These are phyloP conservation scores for Labroides dimidiatus DNA, from an alignment of 2,797 vertebrate genomes.

Conservation along the genomic window DNA sequence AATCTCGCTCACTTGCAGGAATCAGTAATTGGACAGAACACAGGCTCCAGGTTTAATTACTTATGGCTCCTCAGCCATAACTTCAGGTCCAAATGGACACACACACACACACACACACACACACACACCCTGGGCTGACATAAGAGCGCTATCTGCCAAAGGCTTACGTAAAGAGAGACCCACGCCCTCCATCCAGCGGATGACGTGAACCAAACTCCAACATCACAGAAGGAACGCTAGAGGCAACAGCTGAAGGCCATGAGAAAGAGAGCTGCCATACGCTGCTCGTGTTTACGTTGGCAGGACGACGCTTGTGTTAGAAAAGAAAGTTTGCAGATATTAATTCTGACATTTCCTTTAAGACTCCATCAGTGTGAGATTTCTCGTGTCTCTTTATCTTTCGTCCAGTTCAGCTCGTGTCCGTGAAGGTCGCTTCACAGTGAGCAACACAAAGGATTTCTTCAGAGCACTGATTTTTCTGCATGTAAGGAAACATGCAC, in stretches of 20 bases:
- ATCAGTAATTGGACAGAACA: slow-evolving; percentile 40
- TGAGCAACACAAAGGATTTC: slow-evolving; percentile 6
- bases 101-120: no score
- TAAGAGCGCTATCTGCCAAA: slow-evolving; percentile 70
- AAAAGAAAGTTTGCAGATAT: slow-evolving; percentile 30
- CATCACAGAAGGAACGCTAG: slow-evolving; percentile 70
- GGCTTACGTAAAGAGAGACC: slow-evolving; percentile 62
- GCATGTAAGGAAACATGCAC: background rate
- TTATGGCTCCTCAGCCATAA: slow-evolving; percentile 46
- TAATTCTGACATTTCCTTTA: slow-evolving; percentile 5
- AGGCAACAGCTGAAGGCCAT: slow-evolving; percentile 61
- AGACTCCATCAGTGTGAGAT: slow-evolving; percentile 5
- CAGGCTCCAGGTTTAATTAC: slow-evolving; percentile 65
- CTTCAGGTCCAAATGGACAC: slow-evolving; percentile 55
- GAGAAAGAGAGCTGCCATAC: slow-evolving; percentile 69
- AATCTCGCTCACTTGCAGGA: slow-evolving; percentile 8
- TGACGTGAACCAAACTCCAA: slow-evolving; percentile 67
- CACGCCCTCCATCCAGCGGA: slow-evolving; percentile 59
- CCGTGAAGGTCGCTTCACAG: slow-evolving; percentile 20
- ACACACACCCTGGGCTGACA: slow-evolving; percentile 71
- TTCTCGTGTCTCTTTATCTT: slow-evolving; percentile 2
- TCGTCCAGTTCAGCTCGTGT: slow-evolving; percentile 22
- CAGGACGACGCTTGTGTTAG: slow-evolving; percentile 31
- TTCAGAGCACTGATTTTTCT: background rate
- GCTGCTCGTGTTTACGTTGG: slow-evolving; percentile 72